phyloP scores from a whole-genome alignment of 2,113 vertebrate species.

The Xenopus laevis region DNA sequence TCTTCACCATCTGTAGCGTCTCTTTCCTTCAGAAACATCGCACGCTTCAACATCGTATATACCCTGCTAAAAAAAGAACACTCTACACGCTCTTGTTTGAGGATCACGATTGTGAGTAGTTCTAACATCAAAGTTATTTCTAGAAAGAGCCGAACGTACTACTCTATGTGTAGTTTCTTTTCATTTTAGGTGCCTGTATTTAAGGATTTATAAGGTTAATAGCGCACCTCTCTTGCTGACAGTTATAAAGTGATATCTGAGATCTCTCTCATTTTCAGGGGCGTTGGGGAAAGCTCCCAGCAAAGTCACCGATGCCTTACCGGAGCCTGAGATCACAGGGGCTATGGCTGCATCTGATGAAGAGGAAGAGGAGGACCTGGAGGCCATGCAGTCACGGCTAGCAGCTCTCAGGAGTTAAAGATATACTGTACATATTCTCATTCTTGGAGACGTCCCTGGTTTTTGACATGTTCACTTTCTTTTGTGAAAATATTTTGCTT shows the following conservation, averaged over 20 bases:
- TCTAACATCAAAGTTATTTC: no score
- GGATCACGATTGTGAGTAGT: no score
- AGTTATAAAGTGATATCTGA: neutral
- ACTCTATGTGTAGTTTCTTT: no score
- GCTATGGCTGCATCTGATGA: conserved; percentile 76
- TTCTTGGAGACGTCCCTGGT: neutral
- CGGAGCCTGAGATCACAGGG: conserved; percentile 69
- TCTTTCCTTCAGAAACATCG: no score
- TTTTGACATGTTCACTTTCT: conserved; percentile 15
- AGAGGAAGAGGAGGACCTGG: conserved; percentile 85
- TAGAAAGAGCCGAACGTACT: no score
- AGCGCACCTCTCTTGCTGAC: neutral
- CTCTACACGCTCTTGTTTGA: no score
- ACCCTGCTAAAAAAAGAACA: no score
- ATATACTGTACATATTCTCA: neutral
- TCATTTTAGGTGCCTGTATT: neutral
- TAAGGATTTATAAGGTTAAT: no score
- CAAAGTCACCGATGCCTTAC: conserved; percentile 91
- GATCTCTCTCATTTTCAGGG: conserved; percentile 63
- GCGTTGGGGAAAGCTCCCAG: conserved; percentile 94
- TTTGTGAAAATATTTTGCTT: conserved; percentile 31
- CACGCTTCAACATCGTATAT: no score
- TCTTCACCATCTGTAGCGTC: no score
- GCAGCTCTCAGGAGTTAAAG: conserved; percentile 87
- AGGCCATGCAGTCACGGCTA: conserved; percentile 91